Evolutionary conservation across 1,140 invertebrate species (phyloP).

Genomic region (Bilobella aurantiaca): DNA sequence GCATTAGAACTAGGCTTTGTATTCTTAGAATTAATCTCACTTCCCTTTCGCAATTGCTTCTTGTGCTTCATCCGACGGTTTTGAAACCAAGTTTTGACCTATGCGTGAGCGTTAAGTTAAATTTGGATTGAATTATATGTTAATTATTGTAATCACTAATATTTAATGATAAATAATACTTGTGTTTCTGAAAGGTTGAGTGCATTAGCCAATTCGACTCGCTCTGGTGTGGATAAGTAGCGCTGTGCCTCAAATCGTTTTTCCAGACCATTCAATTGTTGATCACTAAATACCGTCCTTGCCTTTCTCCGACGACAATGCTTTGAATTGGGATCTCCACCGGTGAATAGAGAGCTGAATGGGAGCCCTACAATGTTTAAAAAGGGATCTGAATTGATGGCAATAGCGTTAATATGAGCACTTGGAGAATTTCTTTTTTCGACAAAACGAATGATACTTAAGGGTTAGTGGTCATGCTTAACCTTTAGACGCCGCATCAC

Average conservation of each 20-base stretch:
- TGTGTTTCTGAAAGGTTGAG: conserved; percentile 93
- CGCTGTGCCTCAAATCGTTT: conserved; percentile 90
- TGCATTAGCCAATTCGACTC: conserved; percentile 83
- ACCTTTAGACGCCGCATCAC: too few relatives aligned
- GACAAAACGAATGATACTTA: too few relatives aligned
- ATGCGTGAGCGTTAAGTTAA: neutral
- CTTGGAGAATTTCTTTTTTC: too few relatives aligned
- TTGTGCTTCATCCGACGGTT: conserved; percentile 96
- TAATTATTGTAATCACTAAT: neutral
- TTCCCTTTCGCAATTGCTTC: conserved; percentile 71
- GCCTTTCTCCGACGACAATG: conserved; percentile 86
- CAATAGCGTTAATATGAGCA: too few relatives aligned
- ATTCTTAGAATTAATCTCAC: conserved; percentile 40
- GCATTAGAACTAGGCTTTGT: conserved; percentile 7
- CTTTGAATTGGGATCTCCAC: conserved; percentile 54
- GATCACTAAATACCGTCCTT: conserved; percentile 94
- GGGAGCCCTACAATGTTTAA: conserved; percentile 52
- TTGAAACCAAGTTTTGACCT: conserved; percentile 97
- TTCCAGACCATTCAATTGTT: conserved; percentile 86
- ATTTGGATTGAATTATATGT: neutral
- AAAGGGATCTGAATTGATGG: too few relatives aligned
- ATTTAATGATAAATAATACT: conserved; percentile 40
- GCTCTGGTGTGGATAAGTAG: conserved; percentile 91
- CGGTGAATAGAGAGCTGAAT: conserved; percentile 58
- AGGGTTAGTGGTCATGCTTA: too few relatives aligned